These are phyloP conservation scores for Tautogolabrus adspersus DNA, from an alignment of 2,113 vertebrate species.

Conservation along the genomic window DNA sequence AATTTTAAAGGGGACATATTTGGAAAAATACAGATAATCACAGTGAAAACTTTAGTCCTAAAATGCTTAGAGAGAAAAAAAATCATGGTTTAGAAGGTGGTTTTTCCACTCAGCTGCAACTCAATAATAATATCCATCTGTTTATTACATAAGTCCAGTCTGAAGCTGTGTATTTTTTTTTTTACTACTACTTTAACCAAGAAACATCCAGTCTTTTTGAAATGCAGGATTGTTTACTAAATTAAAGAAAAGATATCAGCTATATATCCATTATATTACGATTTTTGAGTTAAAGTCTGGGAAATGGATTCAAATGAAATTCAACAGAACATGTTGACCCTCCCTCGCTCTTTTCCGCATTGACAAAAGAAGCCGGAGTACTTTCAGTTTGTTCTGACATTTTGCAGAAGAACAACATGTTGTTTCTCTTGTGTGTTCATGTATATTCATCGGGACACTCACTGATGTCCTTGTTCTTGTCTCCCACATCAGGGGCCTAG, in stretches of 20 bases:
- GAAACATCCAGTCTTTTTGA: too few species aligned
- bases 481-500: slow-evolving; percentile 39
- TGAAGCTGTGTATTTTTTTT: not conserved
- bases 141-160: slow-evolving; percentile 3
- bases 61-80: not conserved
- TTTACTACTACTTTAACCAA: too few species aligned
- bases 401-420: not conserved
- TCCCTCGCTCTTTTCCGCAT: too few species aligned
- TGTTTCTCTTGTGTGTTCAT: slow-evolving; percentile 19
- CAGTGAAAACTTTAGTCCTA: too few species aligned
- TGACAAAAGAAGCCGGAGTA: not conserved
- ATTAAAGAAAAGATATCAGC: too few species aligned
- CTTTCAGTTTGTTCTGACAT: not conserved
- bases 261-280: too few species aligned
- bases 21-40: too few species aligned
- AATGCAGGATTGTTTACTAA: too few species aligned
- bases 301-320: too few species aligned
- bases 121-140: slow-evolving; percentile 2
- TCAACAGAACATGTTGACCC: too few species aligned
- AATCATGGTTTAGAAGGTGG: not conserved
- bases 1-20: too few species aligned
- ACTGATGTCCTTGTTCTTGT: slow-evolving; percentile 17
- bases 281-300: too few species aligned
- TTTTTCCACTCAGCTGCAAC: not conserved
- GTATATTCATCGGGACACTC: slow-evolving; percentile 14